Percentiles rank a stretch among this genome's conserved stretches.
These are phyloP conservation scores for Adineta ricciae DNA, from an alignment of 2,888 invertebrate species.

Conservation along the genomic window DNA sequence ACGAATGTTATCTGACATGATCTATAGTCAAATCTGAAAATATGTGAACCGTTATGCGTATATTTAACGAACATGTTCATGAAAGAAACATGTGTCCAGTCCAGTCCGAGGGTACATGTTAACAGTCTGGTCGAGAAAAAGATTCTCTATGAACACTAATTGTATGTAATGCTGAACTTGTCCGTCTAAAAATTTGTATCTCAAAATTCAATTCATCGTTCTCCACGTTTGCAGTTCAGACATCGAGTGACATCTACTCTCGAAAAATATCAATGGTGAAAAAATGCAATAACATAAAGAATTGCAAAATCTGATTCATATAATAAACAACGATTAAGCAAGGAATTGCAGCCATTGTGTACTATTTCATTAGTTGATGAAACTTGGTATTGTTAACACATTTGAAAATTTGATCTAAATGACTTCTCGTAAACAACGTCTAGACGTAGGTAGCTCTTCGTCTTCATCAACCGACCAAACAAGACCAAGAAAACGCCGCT, in stretches of 20 bases:
- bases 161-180: too few relatives aligned
- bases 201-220: too few relatives aligned
- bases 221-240: neutral
- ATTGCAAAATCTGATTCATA: neutral
- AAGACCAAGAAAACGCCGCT: neutral
- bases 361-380: neutral
- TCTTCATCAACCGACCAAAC: neutral
- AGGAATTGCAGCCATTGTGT: neutral
- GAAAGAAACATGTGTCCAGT: too few relatives aligned
- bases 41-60: too few relatives aligned
- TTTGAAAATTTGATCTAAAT: neutral
- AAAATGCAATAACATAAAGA: neutral
- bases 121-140: too few relatives aligned
- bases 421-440: constrained; percentile 8
- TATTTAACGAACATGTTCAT: too few relatives aligned
- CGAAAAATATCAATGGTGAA: neutral
- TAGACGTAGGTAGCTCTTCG: neutral
- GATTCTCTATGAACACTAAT: too few relatives aligned
- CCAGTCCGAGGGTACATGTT: too few relatives aligned
- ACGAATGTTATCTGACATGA: neutral
- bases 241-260: neutral
- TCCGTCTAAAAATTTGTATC: too few relatives aligned
- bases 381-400: neutral
- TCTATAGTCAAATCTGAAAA: neutral
- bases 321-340: neutral